phyloP scores from a whole-genome alignment of 2,888 invertebrate species.

The Timema cristinae region DNA sequence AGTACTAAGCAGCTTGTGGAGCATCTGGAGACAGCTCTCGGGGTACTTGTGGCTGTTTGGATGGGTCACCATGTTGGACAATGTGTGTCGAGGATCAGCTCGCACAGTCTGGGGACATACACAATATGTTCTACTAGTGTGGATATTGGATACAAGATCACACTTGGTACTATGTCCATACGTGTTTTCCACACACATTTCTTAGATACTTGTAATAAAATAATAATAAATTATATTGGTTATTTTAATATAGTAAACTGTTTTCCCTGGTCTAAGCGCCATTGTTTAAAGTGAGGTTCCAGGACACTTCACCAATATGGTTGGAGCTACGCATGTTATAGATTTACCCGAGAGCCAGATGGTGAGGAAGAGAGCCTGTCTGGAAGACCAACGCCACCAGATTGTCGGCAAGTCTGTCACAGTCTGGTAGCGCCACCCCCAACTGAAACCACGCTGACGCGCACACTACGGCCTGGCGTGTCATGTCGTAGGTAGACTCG shows the following conservation, averaged over 20 bases:
- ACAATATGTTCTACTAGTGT: too few species aligned
- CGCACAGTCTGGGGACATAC: too few species aligned
- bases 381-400: slow-evolving; percentile 32
- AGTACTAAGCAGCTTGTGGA: slow-evolving; percentile 54
- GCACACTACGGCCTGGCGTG: slow-evolving; percentile 51
- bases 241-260: too few species aligned
- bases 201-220: too few species aligned
- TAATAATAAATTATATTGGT: too few species aligned
- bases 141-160: too few species aligned
- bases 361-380: slow-evolving; percentile 19
- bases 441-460: slow-evolving; percentile 61
- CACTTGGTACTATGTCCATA: too few species aligned
- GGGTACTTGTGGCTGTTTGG: slow-evolving; percentile 60
- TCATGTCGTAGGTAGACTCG: slow-evolving; percentile 29
- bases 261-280: too few species aligned
- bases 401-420: slow-evolving; percentile 35
- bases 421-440: slow-evolving; percentile 41
- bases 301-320: too few species aligned
- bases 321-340: not conserved
- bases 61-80: slow-evolving; percentile 56
- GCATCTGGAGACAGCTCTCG: slow-evolving; percentile 53
- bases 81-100: slow-evolving; percentile 40
- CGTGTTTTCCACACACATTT: too few species aligned
- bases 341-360: slow-evolving; percentile 6
- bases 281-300: too few species aligned